Evolutionary conservation across 37 sponge, comb jelly and placozoan genomes (phyloP), one percentile per base, ranked within the genome.

Genomic region (Aplysina aerophoba): DNA sequence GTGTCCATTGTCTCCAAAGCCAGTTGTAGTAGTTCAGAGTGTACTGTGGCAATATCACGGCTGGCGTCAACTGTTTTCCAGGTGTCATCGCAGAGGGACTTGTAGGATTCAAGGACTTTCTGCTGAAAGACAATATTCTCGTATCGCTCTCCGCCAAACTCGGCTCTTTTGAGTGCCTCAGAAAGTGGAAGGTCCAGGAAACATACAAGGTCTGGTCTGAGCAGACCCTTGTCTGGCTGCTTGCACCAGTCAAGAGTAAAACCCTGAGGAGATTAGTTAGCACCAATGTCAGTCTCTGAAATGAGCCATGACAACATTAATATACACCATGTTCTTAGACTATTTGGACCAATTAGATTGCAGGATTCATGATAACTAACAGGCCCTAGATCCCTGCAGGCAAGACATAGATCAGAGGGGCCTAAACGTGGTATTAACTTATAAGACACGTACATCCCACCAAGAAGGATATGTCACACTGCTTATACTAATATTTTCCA

Each of bases 131-230:
- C 68, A 8, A 69, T 62, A 55, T 82, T 81, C 40, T 96, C 97
- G 83, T 96, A 96, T 3, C 97, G 88, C 73, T 96, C 97, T n/a
- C 25, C 79, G 0, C 97, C 97, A 88, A 81, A 96, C 39, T 72
- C 68, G 8, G 61, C 86, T 59, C 97, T 82, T 34, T 83, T 22
- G 73, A 79, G 53, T 21, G 95, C 95, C 16, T 58, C 91, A 35
- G 74, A 69, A 33, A 84, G 60, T 15, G 97, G 55, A 12, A 96
- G 84, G 34, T 50, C 53, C 40, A 96, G 80, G 82, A 87, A 94
- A 67, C 92, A 84, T 34, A 96, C 97, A 24, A 89, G 58, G 60
- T 96, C 97, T 27, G 97, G 97, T 24, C 68, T 57, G 0, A 92
- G 89, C 3, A 96, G 84, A 22, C 97, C 97, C 4, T 72, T 34